Conservation (phyloP, 2,113 vertebrate species). For the Mormyrus iriodes region DNA sequence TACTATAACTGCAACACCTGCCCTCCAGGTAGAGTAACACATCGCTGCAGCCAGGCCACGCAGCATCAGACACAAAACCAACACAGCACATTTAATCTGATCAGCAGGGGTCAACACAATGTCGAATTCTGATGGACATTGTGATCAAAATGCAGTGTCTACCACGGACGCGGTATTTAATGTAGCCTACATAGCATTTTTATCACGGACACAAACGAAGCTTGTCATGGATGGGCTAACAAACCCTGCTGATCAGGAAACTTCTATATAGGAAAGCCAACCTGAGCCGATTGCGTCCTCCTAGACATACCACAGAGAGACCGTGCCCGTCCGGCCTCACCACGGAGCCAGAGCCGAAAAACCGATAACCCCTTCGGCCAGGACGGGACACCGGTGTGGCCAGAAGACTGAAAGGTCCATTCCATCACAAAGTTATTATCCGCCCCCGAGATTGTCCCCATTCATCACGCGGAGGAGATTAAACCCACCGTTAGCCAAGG, state of each 20-base stretch:
- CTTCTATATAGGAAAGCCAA: not conserved
- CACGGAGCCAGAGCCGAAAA: conserved; percentile 25
- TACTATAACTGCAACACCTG: not conserved
- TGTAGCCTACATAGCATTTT: not conserved
- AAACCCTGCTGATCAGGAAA: not conserved
- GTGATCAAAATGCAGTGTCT: not conserved
- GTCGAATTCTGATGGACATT: not conserved
- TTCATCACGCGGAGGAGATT: conserved; percentile 87
- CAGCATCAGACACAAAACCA: not conserved
- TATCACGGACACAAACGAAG: not conserved
- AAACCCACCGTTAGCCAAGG: conserved; percentile 84
- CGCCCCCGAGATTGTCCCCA: conserved; percentile 66
- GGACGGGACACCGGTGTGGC: conserved; percentile 45
- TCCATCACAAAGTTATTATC: conserved; percentile 93
- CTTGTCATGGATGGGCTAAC: not conserved
- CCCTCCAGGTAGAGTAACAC: not conserved
- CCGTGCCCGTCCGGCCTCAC: not conserved
- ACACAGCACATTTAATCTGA: not conserved
- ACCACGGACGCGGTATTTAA: not conserved
- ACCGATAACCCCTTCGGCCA: conserved; percentile 58
- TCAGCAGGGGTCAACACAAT: not conserved
- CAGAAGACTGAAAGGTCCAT: conserved; percentile 66
- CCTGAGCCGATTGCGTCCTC: not conserved
- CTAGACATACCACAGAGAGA: too few species aligned
- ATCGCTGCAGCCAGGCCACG: not conserved